Percentiles rank a stretch among this genome's conserved stretches.
These are phyloP conservation scores for Ceriagrion tenellum DNA, from an alignment of 2,888 invertebrate genomes.

Conservation along the genomic window DNA sequence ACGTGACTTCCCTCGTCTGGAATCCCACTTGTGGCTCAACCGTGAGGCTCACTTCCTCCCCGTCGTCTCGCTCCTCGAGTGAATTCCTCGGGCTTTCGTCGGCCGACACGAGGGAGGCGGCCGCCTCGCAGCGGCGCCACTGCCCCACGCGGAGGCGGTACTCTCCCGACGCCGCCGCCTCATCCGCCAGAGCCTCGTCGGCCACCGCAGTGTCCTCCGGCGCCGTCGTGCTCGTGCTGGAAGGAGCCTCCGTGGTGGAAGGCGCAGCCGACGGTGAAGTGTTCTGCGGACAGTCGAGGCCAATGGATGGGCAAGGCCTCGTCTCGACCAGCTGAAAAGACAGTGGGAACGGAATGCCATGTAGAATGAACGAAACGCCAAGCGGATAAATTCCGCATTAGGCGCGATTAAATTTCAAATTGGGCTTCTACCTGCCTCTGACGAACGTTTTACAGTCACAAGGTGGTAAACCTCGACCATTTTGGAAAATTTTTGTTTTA, in stretches of 20 bases:
- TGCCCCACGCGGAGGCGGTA: conserved; percentile 73
- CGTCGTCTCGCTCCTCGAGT: conserved; percentile 68
- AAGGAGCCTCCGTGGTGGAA: conserved; percentile 6
- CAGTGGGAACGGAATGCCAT: too few relatives aligned
- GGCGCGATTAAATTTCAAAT: too few relatives aligned
- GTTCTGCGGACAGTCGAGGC: conserved; percentile 55
- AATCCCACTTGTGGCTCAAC: conserved; percentile 73
- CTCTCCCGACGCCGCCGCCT: conserved; percentile 37
- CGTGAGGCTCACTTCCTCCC: conserved; percentile 69
- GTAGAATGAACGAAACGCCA: too few relatives aligned
- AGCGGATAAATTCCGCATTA: too few relatives aligned
- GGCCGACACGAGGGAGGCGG: conserved; percentile 69
- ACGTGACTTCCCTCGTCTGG: conserved; percentile 73
- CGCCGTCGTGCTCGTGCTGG: background rate
- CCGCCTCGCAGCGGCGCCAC: conserved; percentile 74
- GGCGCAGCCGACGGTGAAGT: background rate
- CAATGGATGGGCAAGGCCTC: conserved; percentile 51
- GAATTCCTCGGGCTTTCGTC: conserved; percentile 68
- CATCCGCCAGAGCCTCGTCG: background rate
- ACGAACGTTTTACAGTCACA: too few relatives aligned
- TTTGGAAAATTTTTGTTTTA: too few relatives aligned
- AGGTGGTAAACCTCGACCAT: too few relatives aligned
- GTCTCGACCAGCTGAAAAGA: conserved; percentile 40
- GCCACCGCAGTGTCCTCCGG: conserved; percentile 19
- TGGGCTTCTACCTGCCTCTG: too few relatives aligned